Evolutionary conservation across 2,113 vertebrate species (phyloP), one percentile per base, ranked within the genome.

Genomic region (Erythrocebus patas): DNA sequence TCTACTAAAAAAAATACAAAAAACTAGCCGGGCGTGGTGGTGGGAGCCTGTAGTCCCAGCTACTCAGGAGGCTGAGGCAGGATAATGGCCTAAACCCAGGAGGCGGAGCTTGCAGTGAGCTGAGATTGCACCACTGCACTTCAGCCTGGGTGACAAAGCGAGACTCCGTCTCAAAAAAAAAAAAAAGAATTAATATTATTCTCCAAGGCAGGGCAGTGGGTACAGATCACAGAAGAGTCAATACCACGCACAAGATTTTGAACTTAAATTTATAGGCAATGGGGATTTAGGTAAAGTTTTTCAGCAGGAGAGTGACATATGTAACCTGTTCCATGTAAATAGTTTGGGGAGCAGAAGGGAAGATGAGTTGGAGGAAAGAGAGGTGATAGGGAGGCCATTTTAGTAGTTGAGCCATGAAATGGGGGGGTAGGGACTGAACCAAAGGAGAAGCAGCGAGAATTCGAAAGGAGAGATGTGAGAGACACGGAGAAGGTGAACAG

Each of bases 61-160:
- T 50, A 50, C 48, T 13, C 3, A 0, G 12, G 48, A 50, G 48
- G 48, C 48, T 13, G 48, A 50, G 48, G 48, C 48, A 13, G 48
- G 12, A 50, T 12, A 50, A 50, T 13, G 48, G 48, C 12, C 0
- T 50, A 3, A 50, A 50, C 3, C 48, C 0, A 3, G 12, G 12
- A 50, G 48, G 48, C 48, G 12, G 48, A 13, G 48, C 3, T 50
- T 50, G 48, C 48, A 50, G 48, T 50, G 48, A 50, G 12, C 48
- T 13, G 48, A 50, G 48, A 0, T 50, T 0, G 12, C 0, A 0
- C 12, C 48, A 50, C 48, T 50, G 48, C 48, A 50, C 48, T 50
- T 1, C 48, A 50, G 12, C 48, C 48, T 13, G 48, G 48, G 48
- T 13, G 3, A 50, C 12, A 50, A 13, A 50, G 48, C 0, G 48